Evolutionary conservation across 2,888 invertebrate genomes (phyloP), one percentile per base, ranked within the genome.

Genomic region (Aporophyla nigra): DNA sequence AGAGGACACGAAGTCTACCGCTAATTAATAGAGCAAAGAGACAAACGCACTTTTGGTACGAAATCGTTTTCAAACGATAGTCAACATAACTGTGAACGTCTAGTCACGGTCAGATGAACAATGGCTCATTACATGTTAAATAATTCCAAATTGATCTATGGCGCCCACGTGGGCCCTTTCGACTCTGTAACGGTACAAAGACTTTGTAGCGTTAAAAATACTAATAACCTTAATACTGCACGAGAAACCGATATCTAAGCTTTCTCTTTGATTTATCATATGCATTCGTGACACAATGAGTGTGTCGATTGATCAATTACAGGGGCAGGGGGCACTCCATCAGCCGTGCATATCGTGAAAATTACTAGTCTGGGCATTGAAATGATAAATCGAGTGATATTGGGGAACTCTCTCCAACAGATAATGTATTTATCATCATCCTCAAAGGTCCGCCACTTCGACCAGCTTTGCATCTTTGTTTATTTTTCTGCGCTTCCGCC

Each of bases 41-140:
- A 1, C 56, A 33, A 43, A 56, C n/a, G 40, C 24, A 51, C 21
- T 58, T 66, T 79, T 51, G 5, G n/a, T 58, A 40, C 14, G 5
- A 40, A 40, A 58, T 33, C 10, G 46, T 74, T 56, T 27, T n/a
- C 14, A 9, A 67, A 58, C 46, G 0, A 58, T 33, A 33, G 4
- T 43, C 43, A 24, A 61, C 19, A 65, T 53, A 82, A 71, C 59
- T 54, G 72, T 69, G 14, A 19, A 59, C 40, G 59, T 33, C 49
- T 12, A 65, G 40, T 54, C 58, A 27, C 40, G 49, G 9, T 5
- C 33, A 56, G 46, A 63, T 70, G 27, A 74, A 83, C 81, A 86
- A 84, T 76, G 62, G 69, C 65, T 76, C 76, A 82, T 85, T 83
- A 83, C 73, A 75, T 71, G 65, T 62, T 70, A 76, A 84, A 78